phyloP scores from a whole-genome alignment of 1,140 invertebrate species.

The Vollenhovia emeryi region DNA sequence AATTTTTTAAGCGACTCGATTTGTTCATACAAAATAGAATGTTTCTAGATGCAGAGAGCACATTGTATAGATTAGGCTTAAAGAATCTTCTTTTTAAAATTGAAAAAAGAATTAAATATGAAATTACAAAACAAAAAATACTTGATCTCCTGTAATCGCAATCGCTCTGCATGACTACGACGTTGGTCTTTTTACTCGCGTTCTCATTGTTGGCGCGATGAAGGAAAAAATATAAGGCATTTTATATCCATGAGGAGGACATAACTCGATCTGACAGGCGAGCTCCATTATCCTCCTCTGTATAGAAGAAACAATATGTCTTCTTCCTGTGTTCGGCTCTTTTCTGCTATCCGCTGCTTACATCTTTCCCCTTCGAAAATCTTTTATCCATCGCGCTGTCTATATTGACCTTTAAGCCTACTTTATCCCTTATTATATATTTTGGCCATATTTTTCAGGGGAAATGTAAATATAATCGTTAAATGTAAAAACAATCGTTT shows the following conservation, averaged over 20 bases:
- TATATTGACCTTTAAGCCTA: constrained; percentile 71
- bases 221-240: constrained; percentile 63
- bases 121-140: not conserved
- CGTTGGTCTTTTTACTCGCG: constrained; percentile 30
- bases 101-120: not conserved
- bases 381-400: constrained; percentile 75
- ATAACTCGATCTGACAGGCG: constrained; percentile 77
- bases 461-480: not conserved
- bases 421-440: constrained; percentile 76
- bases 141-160: not conserved
- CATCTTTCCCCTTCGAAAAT: constrained; percentile 52
- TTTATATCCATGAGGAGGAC: constrained; percentile 62
- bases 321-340: constrained; percentile 57
- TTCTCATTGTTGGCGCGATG: not conserved
- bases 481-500: too few species aligned
- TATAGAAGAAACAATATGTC: constrained; percentile 78
- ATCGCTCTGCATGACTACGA: not conserved
- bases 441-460: not conserved
- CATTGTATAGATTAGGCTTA: too few species aligned
- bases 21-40: too few species aligned
- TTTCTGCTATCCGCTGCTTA: constrained; percentile 46
- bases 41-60: too few species aligned
- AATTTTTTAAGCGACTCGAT: too few species aligned
- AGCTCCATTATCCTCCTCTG: constrained; percentile 75
- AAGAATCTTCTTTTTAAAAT: not conserved